Evolutionary conservation across 2,888 invertebrate genomes (phyloP).

Genomic region (Dione vanillae): DNA sequence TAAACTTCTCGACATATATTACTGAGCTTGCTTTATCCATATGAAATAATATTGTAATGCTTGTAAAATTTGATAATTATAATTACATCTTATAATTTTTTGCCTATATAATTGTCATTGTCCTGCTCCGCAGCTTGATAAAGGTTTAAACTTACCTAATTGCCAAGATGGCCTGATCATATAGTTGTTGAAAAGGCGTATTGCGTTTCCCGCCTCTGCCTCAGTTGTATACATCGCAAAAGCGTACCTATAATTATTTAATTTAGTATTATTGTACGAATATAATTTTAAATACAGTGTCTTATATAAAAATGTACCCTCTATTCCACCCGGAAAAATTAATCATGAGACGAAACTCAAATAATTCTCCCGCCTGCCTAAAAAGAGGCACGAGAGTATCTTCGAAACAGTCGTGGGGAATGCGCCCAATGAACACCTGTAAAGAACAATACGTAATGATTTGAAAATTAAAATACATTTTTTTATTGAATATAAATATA

Average conservation of each 20-base stretch:
- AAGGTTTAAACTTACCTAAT: constrained; percentile 71
- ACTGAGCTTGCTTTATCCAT: no score
- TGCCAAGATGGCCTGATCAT: constrained; percentile 87
- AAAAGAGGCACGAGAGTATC: constrained; percentile 86
- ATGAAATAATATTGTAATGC: no score
- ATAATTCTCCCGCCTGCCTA: constrained; percentile 85
- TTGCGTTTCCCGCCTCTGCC: constrained; percentile 86
- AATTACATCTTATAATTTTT: no score
- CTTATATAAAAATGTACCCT: constrained; percentile 75
- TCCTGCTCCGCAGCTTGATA: neutral
- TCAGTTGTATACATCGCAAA: constrained; percentile 87
- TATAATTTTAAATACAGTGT: constrained; percentile 14
- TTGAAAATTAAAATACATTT: neutral
- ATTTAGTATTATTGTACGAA: neutral
- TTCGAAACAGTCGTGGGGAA: constrained; percentile 87
- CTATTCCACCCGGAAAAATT: constrained; percentile 89
- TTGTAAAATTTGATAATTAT: no score
- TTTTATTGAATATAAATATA: no score
- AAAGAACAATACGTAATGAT: constrained; percentile 9
- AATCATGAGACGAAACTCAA: constrained; percentile 91
- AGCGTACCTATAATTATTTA: constrained; percentile 80
- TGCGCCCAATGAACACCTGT: constrained; percentile 86
- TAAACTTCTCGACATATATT: no score
- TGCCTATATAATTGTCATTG: no score
- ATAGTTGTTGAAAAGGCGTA: constrained; percentile 86